These are phyloP conservation scores for Halcyon chelicuti DNA, from an alignment of 2,797 vertebrate genomes.

Conservation along the genomic window DNA sequence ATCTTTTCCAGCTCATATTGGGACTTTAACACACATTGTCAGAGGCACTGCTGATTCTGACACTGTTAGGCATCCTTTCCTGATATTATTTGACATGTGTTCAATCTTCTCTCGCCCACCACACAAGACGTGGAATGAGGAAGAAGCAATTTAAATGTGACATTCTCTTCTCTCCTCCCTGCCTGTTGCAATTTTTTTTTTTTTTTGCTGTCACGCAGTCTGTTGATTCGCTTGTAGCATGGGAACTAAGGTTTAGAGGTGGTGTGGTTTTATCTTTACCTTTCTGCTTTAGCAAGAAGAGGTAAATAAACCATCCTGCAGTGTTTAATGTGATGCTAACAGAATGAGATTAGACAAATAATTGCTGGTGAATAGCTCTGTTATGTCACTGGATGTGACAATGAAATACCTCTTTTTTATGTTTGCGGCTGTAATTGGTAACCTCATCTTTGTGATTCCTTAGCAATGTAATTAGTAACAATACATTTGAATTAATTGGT, in stretches of 20 bases:
- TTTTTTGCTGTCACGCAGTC: neutral
- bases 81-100: neutral
- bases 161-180: neutral
- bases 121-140: neutral
- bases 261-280: neutral
- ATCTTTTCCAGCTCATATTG: neutral
- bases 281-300: neutral
- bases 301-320: neutral
- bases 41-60: neutral
- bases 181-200: rapidly evolving
- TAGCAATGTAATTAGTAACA: neutral
- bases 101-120: neutral
- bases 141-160: neutral
- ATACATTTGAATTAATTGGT: neutral
- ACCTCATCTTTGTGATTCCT: neutral
- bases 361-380: neutral
- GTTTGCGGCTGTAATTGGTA: neutral
- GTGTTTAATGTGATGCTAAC: neutral
- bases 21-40: neutral
- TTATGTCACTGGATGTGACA: neutral
- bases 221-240: neutral
- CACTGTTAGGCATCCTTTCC: neutral
- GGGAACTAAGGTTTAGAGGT: neutral
- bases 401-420: neutral
- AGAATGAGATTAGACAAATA: neutral